Percentiles rank a stretch among this genome's conserved stretches.
phyloP scores from a whole-genome alignment of 2,113 vertebrate genomes.

The Pteropus alecto region DNA sequence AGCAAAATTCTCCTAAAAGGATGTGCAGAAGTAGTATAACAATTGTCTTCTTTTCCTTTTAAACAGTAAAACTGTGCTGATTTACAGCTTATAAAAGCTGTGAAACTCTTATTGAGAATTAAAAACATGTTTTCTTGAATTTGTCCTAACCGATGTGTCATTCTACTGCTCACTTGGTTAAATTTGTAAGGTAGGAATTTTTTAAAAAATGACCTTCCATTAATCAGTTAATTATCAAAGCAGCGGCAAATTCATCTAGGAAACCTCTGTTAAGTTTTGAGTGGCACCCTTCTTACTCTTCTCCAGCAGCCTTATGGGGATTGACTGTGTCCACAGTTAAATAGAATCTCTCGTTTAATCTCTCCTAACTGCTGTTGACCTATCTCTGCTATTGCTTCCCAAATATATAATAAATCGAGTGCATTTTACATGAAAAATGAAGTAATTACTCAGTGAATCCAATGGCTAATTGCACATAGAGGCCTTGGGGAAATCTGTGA shows the following conservation, averaged over 20 bases:
- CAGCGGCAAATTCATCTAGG: slow-evolving; percentile 65
- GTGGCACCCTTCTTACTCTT: slow-evolving; percentile 79
- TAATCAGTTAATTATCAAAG: slow-evolving; percentile 72
- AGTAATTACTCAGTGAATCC: slow-evolving; percentile 92
- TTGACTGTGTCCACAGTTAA: slow-evolving; percentile 60
- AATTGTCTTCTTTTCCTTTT: background rate
- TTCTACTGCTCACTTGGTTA: slow-evolving; percentile 70
- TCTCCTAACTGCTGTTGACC: slow-evolving; percentile 85
- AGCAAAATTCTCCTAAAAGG: slow-evolving; percentile 50
- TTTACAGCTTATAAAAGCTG: background rate
- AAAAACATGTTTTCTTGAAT: slow-evolving; percentile 11
- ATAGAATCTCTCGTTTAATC: slow-evolving; percentile 79
- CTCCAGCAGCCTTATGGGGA: slow-evolving; percentile 62
- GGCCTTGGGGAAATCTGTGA: slow-evolving; percentile 88
- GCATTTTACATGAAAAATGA: slow-evolving; percentile 90
- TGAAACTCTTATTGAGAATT: slow-evolving; percentile 35
- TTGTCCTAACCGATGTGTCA: slow-evolving; percentile 81
- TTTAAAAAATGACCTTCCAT: slow-evolving; percentile 56
- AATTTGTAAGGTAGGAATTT: slow-evolving; percentile 58
- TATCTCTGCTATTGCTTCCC: slow-evolving; percentile 82
- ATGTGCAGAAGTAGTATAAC: background rate
- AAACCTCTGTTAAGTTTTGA: slow-evolving; percentile 84
- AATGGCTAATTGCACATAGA: slow-evolving; percentile 88
- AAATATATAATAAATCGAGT: slow-evolving; percentile 88
- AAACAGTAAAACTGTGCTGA: background rate